A percentile compares a stretch with the other conserved stretches of the same genome.
phyloP scores from a whole-genome alignment of 37 sponge, comb jelly and placozoan genomes.

The Axinella damicornis region DNA sequence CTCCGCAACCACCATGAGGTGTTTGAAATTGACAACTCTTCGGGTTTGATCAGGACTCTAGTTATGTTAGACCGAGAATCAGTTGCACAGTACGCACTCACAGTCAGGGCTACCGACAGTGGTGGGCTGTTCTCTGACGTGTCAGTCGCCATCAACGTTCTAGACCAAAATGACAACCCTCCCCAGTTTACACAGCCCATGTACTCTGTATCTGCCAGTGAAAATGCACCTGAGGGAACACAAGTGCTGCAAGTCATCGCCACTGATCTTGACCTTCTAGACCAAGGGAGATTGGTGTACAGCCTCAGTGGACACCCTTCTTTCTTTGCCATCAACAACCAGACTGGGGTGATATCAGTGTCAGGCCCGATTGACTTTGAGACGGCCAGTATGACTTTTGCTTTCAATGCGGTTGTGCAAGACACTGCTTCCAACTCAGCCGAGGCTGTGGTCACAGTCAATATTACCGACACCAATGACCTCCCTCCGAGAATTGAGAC shows the following conservation, averaged over 20 bases:
- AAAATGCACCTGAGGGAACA: slow-evolving; percentile 49
- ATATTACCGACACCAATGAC: slow-evolving; percentile 63
- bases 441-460: slow-evolving; percentile 21
- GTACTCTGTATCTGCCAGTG: slow-evolving; percentile 30
- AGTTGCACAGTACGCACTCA: slow-evolving; percentile 23
- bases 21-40: slow-evolving; percentile 29
- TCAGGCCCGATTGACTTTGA: slow-evolving; percentile 52
- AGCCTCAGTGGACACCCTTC: background rate
- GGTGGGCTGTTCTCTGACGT: background rate
- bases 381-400: background rate
- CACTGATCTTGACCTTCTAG: slow-evolving; percentile 41
- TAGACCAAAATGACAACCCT: slow-evolving; percentile 62
- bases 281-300: slow-evolving; percentile 48
- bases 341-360: slow-evolving; percentile 42
- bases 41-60: slow-evolving; percentile 34
- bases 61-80: slow-evolving; percentile 44
- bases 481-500: slow-evolving; percentile 41
- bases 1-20: background rate
- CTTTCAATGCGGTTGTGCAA: slow-evolving; percentile 10
- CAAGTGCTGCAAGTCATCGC: slow-evolving; percentile 41
- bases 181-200: slow-evolving; percentile 40
- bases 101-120: slow-evolving; percentile 30
- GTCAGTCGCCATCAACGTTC: slow-evolving; percentile 40
- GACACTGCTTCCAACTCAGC: slow-evolving; percentile 6
- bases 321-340: slow-evolving; percentile 22